Base-by-base conservation (phyloP, 2,797 vertebrate species). In the Scolopax rusticola region DNA sequence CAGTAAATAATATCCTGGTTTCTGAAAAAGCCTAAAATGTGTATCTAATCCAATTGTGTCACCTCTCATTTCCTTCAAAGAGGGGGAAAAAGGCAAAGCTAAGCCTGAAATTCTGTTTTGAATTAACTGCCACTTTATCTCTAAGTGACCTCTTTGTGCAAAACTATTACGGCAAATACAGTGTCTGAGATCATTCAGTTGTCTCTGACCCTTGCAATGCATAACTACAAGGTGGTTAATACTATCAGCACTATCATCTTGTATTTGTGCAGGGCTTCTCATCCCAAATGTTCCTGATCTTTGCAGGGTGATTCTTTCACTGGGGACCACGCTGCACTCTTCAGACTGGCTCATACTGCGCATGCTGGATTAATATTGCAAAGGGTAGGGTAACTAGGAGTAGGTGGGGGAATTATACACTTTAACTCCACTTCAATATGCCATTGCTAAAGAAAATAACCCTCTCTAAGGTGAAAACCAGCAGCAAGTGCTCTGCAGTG, bases 61-160 rank as follows among this genome's bases (percentile, higher is more conserved):
- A 94, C 89, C 68, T 96, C 83, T 91, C 84, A 77, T 93, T 95
- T 97, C 84, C 82, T 76, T 91, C 71, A 93, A 88, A 96, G 68
- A 82, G 8, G 15, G 19, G 57, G 59, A 0, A 77, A 86, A 70
- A 87, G 73, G 75, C 80, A 90, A 94, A 93, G 50, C 64, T 78
- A 74, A 87, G 78, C 64, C 54, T 84, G 79, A 92, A 93, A 86
- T 83, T 38, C 90, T 94, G 96, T 64, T 92, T 95, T 95, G 80
- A 91, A 95, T 92, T 96, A 84, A 68, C 84, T 87, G 80, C 71
- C 86, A 91, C 84, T 96, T 97, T 95, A 95, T 97, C 84, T 96
- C 68, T 84, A 90, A 96, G 85, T 86, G 95, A 96, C 93, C 86
- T 92, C 87, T 93, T 91, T 92, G 79, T 96, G 83, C 73, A 89